Conservation (phyloP, 2,113 vertebrate genomes). For the Notechis scutatus region DNA sequence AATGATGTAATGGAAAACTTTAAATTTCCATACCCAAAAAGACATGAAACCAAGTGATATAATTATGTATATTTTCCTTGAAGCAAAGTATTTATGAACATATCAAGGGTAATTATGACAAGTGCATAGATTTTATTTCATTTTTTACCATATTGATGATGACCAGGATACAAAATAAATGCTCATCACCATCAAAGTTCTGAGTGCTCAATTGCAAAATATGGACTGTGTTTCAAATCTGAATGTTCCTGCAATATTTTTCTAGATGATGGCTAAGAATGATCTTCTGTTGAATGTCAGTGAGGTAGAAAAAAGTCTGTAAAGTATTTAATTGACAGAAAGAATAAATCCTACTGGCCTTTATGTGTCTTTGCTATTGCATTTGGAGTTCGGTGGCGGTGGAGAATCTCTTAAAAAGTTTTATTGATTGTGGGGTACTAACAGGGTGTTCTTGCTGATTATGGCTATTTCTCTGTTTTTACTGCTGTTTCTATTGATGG, state of each 20-base stretch:
- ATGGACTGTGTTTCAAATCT: slow-evolving; percentile 50
- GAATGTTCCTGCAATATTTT: slow-evolving; percentile 56
- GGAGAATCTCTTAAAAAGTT: neutral
- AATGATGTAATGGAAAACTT: slow-evolving; percentile 66
- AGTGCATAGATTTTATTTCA: slow-evolving; percentile 54
- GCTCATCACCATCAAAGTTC: slow-evolving; percentile 57
- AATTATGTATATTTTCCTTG: slow-evolving; percentile 38
- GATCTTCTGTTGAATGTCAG: slow-evolving; percentile 54
- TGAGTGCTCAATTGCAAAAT: slow-evolving; percentile 47
- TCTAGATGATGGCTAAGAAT: slow-evolving; percentile 54
- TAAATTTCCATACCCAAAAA: slow-evolving; percentile 66
- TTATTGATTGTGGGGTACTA: neutral
- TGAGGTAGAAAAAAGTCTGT: slow-evolving; percentile 53
- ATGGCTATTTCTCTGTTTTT: neutral
- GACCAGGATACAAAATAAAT: slow-evolving; percentile 58
- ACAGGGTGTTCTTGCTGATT: neutral
- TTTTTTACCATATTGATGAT: slow-evolving; percentile 57
- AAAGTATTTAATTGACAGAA: slow-evolving; percentile 57
- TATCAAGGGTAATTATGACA: slow-evolving; percentile 61
- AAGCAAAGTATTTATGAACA: slow-evolving; percentile 59
- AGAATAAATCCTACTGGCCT: slow-evolving; percentile 26
- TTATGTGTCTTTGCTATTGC: neutral
- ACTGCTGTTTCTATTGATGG: neutral
- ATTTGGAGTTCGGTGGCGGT: neutral
- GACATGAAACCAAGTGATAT: slow-evolving; percentile 56